Conservation (phyloP, 2,888 invertebrate genomes). For the Watsonalla binaria region DNA sequence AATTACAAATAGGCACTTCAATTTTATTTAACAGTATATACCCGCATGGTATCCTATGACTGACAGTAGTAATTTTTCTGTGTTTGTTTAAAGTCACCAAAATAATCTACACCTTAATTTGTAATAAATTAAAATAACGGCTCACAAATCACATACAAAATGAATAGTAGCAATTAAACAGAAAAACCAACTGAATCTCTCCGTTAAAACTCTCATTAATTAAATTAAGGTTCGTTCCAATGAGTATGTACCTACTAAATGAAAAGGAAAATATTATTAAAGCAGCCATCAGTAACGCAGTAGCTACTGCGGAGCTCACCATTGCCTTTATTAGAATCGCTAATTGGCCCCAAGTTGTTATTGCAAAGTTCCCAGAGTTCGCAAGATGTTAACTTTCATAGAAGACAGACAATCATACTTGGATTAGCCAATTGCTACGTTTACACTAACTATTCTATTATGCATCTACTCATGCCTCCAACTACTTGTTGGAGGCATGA, state of each 20-base stretch:
- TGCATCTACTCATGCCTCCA: background rate
- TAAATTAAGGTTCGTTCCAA: background rate
- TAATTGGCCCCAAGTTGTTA: conserved; percentile 36
- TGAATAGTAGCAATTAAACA: background rate
- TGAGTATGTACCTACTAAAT: background rate
- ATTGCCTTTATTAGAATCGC: conserved; percentile 25
- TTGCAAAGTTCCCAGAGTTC: conserved; percentile 30
- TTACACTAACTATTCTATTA: conserved; percentile 25
- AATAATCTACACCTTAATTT: too few relatives aligned
- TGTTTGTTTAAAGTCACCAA: too few relatives aligned
- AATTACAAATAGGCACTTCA: too few relatives aligned
- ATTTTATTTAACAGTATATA: too few relatives aligned
- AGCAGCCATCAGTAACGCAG: conserved; percentile 12
- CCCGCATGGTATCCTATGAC: too few relatives aligned
- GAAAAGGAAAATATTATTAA: conserved; percentile 6
- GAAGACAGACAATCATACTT: background rate
- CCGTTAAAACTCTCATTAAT: background rate
- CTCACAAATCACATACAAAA: background rate
- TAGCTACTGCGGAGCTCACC: conserved; percentile 15
- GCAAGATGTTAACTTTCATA: conserved; percentile 21
- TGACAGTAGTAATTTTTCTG: too few relatives aligned
- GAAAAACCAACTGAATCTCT: background rate
- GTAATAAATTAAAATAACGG: background rate
- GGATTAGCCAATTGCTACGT: conserved; percentile 15
- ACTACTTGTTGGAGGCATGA: too few relatives aligned